These are phyloP conservation scores for Erinaceus europaeus DNA, from an alignment of 2,113 vertebrate genomes.

Conservation along the genomic window DNA sequence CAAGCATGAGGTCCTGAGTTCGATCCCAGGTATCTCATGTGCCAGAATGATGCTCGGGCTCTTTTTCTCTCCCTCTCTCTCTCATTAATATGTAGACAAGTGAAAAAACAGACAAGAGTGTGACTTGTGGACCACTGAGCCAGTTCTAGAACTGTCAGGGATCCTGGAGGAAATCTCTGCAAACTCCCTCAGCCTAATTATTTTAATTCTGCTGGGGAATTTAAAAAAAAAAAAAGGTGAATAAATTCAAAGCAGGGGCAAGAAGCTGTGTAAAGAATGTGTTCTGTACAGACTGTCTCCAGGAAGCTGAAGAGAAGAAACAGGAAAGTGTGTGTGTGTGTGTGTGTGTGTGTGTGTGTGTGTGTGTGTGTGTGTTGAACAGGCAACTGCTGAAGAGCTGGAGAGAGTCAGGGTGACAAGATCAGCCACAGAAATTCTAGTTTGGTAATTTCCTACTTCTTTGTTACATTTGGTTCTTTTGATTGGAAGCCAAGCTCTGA, in stretches of 20 bases:
- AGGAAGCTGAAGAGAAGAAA: neutral
- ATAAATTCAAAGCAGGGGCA: slow-evolving; percentile 12
- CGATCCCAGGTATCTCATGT: too few relatives aligned
- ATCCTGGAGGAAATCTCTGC: neutral
- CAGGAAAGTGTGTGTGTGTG: neutral
- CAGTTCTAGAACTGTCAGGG: neutral
- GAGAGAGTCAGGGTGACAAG: neutral
- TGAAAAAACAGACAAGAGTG: too few relatives aligned
- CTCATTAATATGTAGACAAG: too few relatives aligned
- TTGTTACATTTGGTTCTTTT: neutral
- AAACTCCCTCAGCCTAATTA: neutral
- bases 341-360: neutral
- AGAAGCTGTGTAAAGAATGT: neutral
- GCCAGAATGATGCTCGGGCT: too few relatives aligned
- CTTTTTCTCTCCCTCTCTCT: too few relatives aligned
- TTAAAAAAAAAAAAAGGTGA: neutral
- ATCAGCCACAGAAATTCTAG: neutral
- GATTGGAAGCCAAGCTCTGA: neutral
- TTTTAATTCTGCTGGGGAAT: neutral
- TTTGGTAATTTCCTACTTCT: slow-evolving; percentile 5
- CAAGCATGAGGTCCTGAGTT: too few relatives aligned
- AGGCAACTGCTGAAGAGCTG: neutral
- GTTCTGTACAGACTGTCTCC: neutral
- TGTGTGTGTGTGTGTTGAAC: neutral
- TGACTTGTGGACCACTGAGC: neutral